Conservation (phyloP, 2,888 invertebrate genomes). For the Ormyrus pomaceus region DNA sequence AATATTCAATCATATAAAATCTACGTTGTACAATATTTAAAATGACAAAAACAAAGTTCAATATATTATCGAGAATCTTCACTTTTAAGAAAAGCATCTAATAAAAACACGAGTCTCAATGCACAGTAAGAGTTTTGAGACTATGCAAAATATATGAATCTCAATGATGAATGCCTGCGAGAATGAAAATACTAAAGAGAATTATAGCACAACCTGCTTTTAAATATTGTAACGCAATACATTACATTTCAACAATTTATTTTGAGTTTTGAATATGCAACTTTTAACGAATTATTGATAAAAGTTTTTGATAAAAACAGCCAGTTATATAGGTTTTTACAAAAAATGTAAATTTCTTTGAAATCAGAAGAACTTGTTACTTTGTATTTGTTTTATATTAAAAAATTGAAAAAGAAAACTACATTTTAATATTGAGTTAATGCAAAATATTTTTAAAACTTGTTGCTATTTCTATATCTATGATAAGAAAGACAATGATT, state of each 20-base stretch:
- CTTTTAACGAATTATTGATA: conserved; percentile 12
- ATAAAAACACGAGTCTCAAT: conserved; percentile 18
- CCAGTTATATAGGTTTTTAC: conserved; percentile 39
- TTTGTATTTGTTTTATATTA: too few species aligned
- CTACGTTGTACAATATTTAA: conserved; percentile 32
- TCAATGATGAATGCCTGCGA: not conserved
- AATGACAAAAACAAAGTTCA: conserved; percentile 31
- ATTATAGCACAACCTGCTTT: conserved; percentile 1
- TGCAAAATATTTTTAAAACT: conserved; percentile 5
- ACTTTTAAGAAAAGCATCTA: not conserved
- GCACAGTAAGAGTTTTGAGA: conserved; percentile 19
- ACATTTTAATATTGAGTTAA: too few species aligned
- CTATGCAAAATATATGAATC: conserved; percentile 10
- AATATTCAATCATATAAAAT: too few species aligned
- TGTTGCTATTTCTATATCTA: not conserved
- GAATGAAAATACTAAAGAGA: conserved; percentile 1
- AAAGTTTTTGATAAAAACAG: conserved; percentile 26
- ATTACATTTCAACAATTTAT: conserved; percentile 2
- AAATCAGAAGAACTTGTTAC: not conserved
- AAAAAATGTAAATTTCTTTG: conserved; percentile 14
- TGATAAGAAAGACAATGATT: not conserved
- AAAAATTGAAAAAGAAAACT: too few species aligned
- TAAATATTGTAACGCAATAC: not conserved
- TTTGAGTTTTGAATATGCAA: conserved; percentile 2
- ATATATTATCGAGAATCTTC: conserved; percentile 11